Evolutionary conservation across 2,797 vertebrate species (phyloP).

Genomic region (Eurystomus glaucurus): DNA sequence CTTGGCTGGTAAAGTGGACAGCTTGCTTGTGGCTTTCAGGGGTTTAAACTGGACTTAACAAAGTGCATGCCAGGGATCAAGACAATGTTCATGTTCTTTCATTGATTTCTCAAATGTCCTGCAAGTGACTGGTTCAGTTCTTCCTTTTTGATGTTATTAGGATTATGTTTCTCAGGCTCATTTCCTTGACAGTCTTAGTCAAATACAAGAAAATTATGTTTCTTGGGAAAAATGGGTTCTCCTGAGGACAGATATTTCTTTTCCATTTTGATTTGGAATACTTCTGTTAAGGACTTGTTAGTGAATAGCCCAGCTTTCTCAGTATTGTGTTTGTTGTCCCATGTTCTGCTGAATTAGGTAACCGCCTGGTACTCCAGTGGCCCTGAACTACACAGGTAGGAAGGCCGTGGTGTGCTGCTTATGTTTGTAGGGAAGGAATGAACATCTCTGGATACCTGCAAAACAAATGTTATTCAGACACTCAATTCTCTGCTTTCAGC

Average conservation of each 20-base stretch:
- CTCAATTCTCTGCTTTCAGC: not conserved
- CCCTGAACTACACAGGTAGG: not conserved
- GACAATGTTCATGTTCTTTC: not conserved
- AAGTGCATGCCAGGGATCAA: not conserved
- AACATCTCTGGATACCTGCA: not conserved
- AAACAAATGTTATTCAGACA: not conserved
- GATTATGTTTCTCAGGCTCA: not conserved
- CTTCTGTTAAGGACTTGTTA: not conserved
- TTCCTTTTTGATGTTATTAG: not conserved
- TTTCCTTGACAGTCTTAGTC: not conserved
- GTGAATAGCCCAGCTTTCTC: not conserved
- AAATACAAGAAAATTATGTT: not conserved
- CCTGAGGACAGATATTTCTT: not conserved
- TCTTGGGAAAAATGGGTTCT: not conserved
- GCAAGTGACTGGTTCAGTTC: not conserved
- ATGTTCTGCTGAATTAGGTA: not conserved
- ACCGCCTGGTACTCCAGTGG: not conserved
- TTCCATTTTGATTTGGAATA: not conserved
- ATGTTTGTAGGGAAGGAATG: not conserved
- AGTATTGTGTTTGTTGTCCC: not conserved
- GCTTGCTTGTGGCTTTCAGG: not conserved
- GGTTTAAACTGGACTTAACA: not conserved
- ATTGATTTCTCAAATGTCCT: not conserved
- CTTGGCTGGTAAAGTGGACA: not conserved
- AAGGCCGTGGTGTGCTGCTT: not conserved